Evolutionary conservation across 1,140 invertebrate species (phyloP), one percentile per base, ranked within the genome.

Genomic region (Akabosia matsudoensis): DNA sequence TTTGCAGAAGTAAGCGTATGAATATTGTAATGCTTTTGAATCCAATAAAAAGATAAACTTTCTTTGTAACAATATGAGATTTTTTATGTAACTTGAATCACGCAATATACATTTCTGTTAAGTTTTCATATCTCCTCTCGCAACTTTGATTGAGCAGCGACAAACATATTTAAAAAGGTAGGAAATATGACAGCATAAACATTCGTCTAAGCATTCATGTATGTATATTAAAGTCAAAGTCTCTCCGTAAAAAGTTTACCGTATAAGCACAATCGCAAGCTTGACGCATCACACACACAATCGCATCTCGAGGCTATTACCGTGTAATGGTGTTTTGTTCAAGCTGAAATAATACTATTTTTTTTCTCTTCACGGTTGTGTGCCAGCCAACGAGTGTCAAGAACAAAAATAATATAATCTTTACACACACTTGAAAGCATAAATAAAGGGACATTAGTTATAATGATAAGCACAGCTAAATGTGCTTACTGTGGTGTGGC

Each of bases 271-370:
- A 67, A 30, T 67, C 61, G 28, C 26, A 67, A 45, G 18, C 7
- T 10, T n/a, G 3, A 28, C 30, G 61, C 61, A 30, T 67, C 3
- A 61, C 54, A 61, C 7, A 16, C 54, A 61, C 14, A 61, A 7
- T 7, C 13, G n/a, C 14, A 61, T n/a, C 54, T 61, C n/a, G 7
- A 45, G 24, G 54, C 54, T 24, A 61, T 61, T 61, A 61, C 61
- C 28, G 24, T 30, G 10, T 28, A 67, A 67, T 67, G 28, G 61
- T 67, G 61, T 67, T 67, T 67, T 45, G 37, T 45, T 67, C 61
- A 67, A 67, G 61, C 61, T 67, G 61, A 67, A 67, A n/a, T 67
- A 67, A 67, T 67, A n/a, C 61, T 13, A n/a, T n/a, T n/a, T n/a
- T 67, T 67, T 67, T 45, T 45, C 18, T 67, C 22, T 67, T 67